Base-by-base conservation (phyloP, 2,797 vertebrate species). In the Hydrophis major region DNA sequence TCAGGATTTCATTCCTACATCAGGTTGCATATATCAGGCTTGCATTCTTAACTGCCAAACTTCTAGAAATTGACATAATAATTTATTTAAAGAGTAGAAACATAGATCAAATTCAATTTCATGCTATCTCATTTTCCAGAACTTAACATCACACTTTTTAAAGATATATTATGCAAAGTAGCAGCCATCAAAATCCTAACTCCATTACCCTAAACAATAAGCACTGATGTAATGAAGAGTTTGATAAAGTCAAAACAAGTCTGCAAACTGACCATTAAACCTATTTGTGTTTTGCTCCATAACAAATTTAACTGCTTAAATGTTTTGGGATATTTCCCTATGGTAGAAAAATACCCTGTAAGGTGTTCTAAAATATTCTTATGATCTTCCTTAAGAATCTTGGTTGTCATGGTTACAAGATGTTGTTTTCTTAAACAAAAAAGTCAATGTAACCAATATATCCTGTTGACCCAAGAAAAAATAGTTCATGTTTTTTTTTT, bases 351-450 rank as follows among this genome's bases (percentile, higher is more conserved):
- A 83, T 78, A 50, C 50, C 0, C 0, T 90, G 87, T 59, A 28
- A 93, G 88, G 27, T 55, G 20, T 22, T 57, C 89, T 91, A 11
- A 90, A 3, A 61, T 12, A 27, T n/a, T 59, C n/a, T 88, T 87
- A 37, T 6, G 83, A 0, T 87, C 87, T 50, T 69, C 83, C 22
- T 37, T 1, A 2, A 12, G 89, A 27, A 2, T 69, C 59, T 91
- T 69, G 55, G 91, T 89, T 32, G 37, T 93, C 91, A 90, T 66
- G 32, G 91, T 90, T 60, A 90, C 60, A 20, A 14, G 28, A 2
- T 53, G n/a, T 28, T 89, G 2, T 91, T 93, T 93, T 83, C 47
- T 87, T n/a, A 92, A 90, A 91, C 90, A 92, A 32, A 93, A 93
- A 94, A 0, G 42, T 47, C 92, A 10, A 69, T 27, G 27, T 25